Percentiles rank a stretch among this genome's conserved stretches.
These are phyloP conservation scores for Nebria ingens DNA, from an alignment of 1,140 invertebrate genomes.

Conservation along the genomic window DNA sequence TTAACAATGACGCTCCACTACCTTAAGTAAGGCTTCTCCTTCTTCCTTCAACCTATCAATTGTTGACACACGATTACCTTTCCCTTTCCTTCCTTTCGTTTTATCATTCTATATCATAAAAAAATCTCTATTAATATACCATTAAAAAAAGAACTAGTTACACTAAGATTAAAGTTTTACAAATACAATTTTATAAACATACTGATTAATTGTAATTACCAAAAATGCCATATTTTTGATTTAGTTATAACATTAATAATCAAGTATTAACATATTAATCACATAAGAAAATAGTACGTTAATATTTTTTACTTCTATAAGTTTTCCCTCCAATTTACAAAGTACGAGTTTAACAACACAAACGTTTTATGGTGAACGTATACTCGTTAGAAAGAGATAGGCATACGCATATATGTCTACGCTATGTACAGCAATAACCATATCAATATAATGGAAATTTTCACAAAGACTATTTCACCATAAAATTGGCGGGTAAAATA, in stretches of 20 bases:
- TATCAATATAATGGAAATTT: constrained; percentile 2
- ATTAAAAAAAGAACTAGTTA: too few relatives aligned
- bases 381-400: constrained; percentile 2
- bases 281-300: constrained; percentile 15
- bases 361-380: neutral
- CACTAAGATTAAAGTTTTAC: too few relatives aligned
- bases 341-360: neutral
- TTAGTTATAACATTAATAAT: too few relatives aligned
- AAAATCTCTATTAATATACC: too few relatives aligned
- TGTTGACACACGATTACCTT: constrained; percentile 24
- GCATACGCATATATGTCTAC: neutral
- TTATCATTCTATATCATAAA: constrained; percentile 32
- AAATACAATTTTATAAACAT: too few relatives aligned
- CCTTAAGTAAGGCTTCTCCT: constrained; percentile 32
- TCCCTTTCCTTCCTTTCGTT: constrained; percentile 27
- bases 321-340: constrained; percentile 32
- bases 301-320: neutral
- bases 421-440: neutral
- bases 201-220: too few relatives aligned
- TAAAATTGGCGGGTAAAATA: too few relatives aligned
- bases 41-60: constrained; percentile 27
- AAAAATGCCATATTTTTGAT: too few relatives aligned
- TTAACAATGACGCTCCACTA: constrained; percentile 15
- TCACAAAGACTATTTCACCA: too few relatives aligned
- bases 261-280: too few relatives aligned